Percentiles rank a stretch among this genome's conserved stretches.
These are phyloP conservation scores for Sclerurus mexicanus DNA, from an alignment of 2,113 vertebrate species.

Conservation along the genomic window DNA sequence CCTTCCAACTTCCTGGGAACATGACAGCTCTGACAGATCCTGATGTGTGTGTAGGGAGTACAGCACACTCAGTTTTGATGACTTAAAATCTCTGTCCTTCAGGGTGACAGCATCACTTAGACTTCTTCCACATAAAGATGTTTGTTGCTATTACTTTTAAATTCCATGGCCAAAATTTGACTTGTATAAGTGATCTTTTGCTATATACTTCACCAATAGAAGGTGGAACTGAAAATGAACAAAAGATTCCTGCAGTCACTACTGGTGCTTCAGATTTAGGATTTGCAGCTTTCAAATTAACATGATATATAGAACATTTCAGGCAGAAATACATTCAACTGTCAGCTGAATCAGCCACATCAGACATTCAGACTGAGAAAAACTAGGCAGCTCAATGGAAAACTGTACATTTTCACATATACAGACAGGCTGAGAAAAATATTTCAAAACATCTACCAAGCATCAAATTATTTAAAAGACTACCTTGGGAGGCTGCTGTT, in stretches of 20 bases:
- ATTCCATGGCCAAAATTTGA: neutral
- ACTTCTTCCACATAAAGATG: neutral
- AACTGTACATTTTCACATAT: neutral
- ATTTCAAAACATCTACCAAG: neutral
- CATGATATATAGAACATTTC: neutral
- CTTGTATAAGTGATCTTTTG: neutral
- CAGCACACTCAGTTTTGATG: neutral
- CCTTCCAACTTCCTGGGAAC: neutral
- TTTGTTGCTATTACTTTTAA: neutral
- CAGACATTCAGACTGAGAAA: neutral
- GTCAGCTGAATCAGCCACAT: neutral
- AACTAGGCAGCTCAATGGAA: neutral
- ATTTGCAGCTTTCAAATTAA: neutral
- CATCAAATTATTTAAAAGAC: neutral
- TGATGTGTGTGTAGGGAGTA: neutral
- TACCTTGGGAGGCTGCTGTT: neutral
- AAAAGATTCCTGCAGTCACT: neutral
- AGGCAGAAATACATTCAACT: neutral
- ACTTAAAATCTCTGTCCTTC: neutral
- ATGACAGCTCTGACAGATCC: neutral
- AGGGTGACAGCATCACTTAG: neutral
- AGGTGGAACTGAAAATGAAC: neutral
- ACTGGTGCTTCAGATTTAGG: neutral
- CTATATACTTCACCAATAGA: neutral
- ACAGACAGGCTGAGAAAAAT: neutral